Percentiles rank a stretch among this genome's conserved stretches.
Conservation (phyloP, 2,113 vertebrate genomes). For the Argyrosomus japonicus region DNA sequence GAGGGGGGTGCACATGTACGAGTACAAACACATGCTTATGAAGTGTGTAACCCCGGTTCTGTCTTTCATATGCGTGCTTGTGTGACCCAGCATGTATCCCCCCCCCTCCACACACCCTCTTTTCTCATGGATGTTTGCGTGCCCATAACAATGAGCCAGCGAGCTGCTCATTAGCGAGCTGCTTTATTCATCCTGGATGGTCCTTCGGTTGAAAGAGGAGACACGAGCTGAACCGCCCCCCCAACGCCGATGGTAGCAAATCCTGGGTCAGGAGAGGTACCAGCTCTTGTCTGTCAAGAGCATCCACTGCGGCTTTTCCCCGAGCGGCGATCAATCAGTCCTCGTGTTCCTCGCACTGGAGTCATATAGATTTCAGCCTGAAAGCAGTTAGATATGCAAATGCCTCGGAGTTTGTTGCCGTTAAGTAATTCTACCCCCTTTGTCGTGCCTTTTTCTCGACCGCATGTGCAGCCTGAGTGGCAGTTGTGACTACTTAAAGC, state of each 20-base stretch:
- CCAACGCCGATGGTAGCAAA: not conserved
- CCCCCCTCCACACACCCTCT: too few relatives aligned
- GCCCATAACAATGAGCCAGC: constrained; percentile 40
- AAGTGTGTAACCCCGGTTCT: not conserved
- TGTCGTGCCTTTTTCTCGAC: constrained; percentile 31
- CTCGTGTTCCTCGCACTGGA: not conserved
- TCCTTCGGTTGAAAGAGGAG: constrained; percentile 41
- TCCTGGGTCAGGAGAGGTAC: constrained; percentile 37
- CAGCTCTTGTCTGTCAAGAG: constrained; percentile 8
- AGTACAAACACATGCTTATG: not conserved
- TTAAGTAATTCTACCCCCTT: constrained; percentile 47
- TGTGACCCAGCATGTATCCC: constrained; percentile 26
- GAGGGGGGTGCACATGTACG: constrained; percentile 4
- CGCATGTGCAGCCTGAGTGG: constrained; percentile 54
- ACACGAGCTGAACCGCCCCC: not conserved
- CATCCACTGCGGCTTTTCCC: constrained; percentile 3
- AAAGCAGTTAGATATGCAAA: constrained; percentile 59
- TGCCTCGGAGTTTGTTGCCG: constrained; percentile 35
- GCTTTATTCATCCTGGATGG: constrained; percentile 47
- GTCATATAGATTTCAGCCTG: constrained; percentile 53
- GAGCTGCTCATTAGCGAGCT: constrained; percentile 32
- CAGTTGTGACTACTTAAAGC: constrained; percentile 67
- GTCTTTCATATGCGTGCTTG: not conserved
- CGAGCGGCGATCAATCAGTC: not conserved
- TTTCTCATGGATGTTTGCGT: constrained; percentile 32